phyloP scores from a whole-genome alignment of 2,888 invertebrate genomes.

The Tinea trinotella region DNA sequence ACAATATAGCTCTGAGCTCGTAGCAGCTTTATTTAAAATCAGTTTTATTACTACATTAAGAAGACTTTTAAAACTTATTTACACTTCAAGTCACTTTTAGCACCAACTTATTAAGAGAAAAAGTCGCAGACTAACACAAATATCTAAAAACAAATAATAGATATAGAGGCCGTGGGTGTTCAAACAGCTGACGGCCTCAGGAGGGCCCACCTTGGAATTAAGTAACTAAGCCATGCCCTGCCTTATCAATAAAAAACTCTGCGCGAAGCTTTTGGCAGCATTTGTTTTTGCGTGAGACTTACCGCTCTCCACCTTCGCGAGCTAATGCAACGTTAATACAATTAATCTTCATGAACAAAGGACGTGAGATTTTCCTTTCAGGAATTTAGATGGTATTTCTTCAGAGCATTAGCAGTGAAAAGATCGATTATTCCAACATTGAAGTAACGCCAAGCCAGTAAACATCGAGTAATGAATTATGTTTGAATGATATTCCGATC shows the following conservation, averaged over 20 bases:
- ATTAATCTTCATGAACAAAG: slow-evolving; percentile 19
- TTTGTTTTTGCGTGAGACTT: slow-evolving; percentile 16
- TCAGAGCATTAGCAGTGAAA: slow-evolving; percentile 5
- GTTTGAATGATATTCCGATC: background rate
- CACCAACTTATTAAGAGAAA: background rate
- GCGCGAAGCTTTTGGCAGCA: slow-evolving; percentile 3
- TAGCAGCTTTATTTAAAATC: background rate
- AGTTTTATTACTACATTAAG: background rate
- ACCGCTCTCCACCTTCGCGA: slow-evolving; percentile 8
- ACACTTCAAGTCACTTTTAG: background rate
- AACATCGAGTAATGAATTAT: background rate
- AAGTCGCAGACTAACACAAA: slow-evolving; percentile 12
- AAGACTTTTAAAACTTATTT: background rate
- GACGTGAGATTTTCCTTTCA: slow-evolving; percentile 17
- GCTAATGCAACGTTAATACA: slow-evolving; percentile 17
- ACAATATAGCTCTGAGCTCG: background rate
- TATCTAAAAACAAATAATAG: slow-evolving; percentile 1
- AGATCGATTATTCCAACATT: slow-evolving; percentile 10
- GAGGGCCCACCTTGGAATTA: slow-evolving; percentile 5
- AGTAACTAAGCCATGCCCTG: slow-evolving; percentile 4
- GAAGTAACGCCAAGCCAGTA: background rate
- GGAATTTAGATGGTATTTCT: slow-evolving; percentile 13
- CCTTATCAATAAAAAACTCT: slow-evolving; percentile 5
- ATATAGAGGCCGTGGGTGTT: slow-evolving; percentile 14
- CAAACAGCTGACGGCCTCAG: slow-evolving; percentile 10